These are phyloP conservation scores for Eupithecia exiguata DNA, from an alignment of 2,888 invertebrate species.

Conservation along the genomic window DNA sequence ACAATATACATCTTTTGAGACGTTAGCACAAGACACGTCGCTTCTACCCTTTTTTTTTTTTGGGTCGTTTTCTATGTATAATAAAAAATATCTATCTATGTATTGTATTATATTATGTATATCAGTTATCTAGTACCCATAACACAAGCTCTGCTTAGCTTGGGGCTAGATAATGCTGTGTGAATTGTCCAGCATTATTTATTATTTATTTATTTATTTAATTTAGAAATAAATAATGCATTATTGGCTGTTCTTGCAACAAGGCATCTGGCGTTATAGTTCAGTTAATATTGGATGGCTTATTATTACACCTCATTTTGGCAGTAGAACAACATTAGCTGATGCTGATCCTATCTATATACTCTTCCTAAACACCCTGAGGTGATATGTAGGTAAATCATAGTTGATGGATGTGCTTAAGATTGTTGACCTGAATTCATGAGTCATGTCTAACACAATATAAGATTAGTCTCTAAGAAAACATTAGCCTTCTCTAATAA, in stretches of 20 bases:
- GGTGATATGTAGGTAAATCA: slow-evolving; percentile 8
- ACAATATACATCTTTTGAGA: neutral
- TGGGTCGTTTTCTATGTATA: too few species aligned
- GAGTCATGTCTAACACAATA: slow-evolving; percentile 12
- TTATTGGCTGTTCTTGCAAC: neutral
- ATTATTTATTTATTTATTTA: too few species aligned
- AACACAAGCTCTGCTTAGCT: too few species aligned
- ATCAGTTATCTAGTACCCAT: too few species aligned
- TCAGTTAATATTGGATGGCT: neutral
- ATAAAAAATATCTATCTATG: too few species aligned
- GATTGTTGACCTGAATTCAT: slow-evolving; percentile 30
- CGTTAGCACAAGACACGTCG: neutral
- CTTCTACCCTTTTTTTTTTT: too few species aligned
- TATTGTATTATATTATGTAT: too few species aligned
- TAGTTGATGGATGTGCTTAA: slow-evolving; percentile 21
- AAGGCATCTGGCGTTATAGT: neutral
- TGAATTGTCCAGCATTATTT: too few species aligned
- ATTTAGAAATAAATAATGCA: neutral
- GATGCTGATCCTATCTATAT: slow-evolving; percentile 31
- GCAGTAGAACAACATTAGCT: slow-evolving; percentile 37
- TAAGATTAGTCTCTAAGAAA: neutral
- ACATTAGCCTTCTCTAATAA: neutral
- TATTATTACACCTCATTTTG: slow-evolving; percentile 25
- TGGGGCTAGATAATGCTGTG: too few species aligned
- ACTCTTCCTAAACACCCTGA: slow-evolving; percentile 35